Base-by-base conservation (phyloP, 2,797 vertebrate species). In the Poecilia velifera region DNA sequence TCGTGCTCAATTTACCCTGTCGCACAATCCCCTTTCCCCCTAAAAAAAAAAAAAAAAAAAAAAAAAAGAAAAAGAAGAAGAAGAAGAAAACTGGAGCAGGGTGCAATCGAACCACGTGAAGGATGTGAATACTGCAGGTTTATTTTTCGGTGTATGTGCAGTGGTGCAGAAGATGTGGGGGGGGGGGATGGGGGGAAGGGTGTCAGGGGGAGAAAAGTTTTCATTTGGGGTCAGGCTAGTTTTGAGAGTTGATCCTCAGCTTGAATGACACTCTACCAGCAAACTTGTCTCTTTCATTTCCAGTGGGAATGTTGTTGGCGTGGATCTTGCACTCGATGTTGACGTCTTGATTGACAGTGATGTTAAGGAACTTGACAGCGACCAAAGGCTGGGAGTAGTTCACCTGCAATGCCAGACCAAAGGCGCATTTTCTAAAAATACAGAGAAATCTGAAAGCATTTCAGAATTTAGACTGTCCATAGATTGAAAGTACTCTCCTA, bases 321-420 rank as follows among this genome's bases (percentile, higher is more conserved):
- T 94, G 95, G 86, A 98, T 95, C 79, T 90, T 97, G 83, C 97
- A 98, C 89, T 98, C 97, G 3, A 98, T 91, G 2, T 96, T 96
- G 84, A 97, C 90, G 31, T 97, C 97, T 68, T 94, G 36, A 3
- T 97, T 96, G 57, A 62, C 51, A 6, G 96, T 96, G 53, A 96
- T 89, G 83, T 97, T 98, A 62, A 96, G 87, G 91, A 98, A 98
- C 94, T 97, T 97, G 81, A 98, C 91, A 0, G 98, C 97, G 59
- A 98, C 98, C 85, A 98, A 91, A n/a, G 98, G 98, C 91, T 98
- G 98, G 0, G 98, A 97, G 91, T 98, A 98, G 91, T 98, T 98
- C 86, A 97, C 96, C 98, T 98, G 92, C 51, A 81, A 81, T 28
- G 57, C 71, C 72, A 86, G 2, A 5, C 41, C 71, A 66, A 36